phyloP scores from a whole-genome alignment of 2,113 vertebrate species.

The Entomyzon cyanotis region DNA sequence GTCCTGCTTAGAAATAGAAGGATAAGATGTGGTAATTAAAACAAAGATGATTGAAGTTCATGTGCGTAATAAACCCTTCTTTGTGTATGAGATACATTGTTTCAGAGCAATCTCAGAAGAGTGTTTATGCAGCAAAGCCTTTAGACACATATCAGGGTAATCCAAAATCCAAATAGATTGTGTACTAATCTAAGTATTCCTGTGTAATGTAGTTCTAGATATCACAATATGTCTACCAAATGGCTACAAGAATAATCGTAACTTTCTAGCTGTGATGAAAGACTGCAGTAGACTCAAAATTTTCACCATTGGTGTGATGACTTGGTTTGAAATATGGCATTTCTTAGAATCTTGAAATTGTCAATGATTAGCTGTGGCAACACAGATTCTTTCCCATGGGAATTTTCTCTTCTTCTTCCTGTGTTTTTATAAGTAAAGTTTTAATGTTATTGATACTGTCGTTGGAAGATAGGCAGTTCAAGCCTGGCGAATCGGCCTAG shows the following conservation, averaged over 20 bases:
- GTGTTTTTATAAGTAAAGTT: no score
- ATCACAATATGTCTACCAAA: background rate
- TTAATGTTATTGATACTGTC: no score
- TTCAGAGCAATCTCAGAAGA: background rate
- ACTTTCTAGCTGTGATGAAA: background rate
- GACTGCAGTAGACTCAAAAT: background rate
- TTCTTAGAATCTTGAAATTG: background rate
- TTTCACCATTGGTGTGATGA: background rate
- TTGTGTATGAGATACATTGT: background rate
- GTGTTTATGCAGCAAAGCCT: background rate
- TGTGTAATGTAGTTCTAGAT: background rate
- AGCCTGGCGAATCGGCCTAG: no score
- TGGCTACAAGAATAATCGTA: background rate
- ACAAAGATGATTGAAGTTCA: background rate
- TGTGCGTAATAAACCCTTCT: background rate
- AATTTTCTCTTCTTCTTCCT: no score
- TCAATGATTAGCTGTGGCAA: background rate
- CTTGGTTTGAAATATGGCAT: background rate
- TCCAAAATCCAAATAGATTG: background rate
- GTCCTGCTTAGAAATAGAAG: background rate
- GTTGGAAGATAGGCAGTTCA: no score
- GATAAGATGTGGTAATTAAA: background rate
- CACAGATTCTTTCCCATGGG: no score
- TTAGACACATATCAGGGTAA: background rate
- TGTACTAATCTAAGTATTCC: background rate